A percentile compares a stretch with the other conserved stretches of the same genome.
Evolutionary conservation across 2,113 vertebrate genomes (phyloP).

Genomic region (Isurus oxyrinchus): DNA sequence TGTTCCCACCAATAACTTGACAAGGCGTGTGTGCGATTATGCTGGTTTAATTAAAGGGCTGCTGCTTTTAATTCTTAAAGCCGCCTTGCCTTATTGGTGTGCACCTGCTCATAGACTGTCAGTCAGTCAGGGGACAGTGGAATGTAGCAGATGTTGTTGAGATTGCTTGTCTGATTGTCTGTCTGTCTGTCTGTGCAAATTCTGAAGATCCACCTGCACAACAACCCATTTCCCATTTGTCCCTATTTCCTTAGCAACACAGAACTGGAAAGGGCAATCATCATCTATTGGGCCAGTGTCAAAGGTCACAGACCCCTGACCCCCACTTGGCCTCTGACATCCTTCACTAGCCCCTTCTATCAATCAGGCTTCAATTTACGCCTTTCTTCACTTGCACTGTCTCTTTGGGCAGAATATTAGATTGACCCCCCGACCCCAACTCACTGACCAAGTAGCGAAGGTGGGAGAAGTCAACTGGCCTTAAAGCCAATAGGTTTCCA

Average conservation of each 20-base stretch:
- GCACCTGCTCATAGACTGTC: not conserved
- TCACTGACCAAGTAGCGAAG: too few species aligned
- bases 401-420: too few species aligned
- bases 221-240: not conserved
- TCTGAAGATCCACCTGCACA: not conserved
- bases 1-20: not conserved
- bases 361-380: not conserved
- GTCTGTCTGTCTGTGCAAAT: too few species aligned
- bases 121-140: not conserved
- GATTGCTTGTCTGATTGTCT: too few species aligned
- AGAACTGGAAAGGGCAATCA: not conserved
- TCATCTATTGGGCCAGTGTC: not conserved
- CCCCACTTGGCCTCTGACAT: not conserved
- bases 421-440: too few species aligned
- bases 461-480: too few species aligned
- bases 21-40: too few species aligned
- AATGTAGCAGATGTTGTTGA: not conserved
- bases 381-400: not conserved
- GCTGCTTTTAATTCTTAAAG: not conserved
- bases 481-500: too few species aligned
- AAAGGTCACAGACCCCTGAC: not conserved
- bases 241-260: not conserved
- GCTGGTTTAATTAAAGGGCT: not conserved
- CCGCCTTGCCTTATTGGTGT: not conserved
- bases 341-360: not conserved